A percentile compares a stretch with the other conserved stretches of the same genome.
Evolutionary conservation across 2,113 vertebrate genomes (phyloP).

Genomic region (Panthera tigris): DNA sequence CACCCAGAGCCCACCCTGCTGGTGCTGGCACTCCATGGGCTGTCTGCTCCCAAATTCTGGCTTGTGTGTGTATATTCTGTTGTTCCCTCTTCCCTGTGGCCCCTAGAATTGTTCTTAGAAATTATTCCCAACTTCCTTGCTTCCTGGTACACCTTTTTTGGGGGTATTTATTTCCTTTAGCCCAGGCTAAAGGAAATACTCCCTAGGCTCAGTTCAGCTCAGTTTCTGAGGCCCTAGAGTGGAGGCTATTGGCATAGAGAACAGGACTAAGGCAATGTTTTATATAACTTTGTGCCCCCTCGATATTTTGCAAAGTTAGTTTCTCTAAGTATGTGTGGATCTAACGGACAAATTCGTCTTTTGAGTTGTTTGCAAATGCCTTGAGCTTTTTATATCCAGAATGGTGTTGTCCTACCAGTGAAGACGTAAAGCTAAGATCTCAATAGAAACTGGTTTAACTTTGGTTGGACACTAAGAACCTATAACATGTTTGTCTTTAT

Average conservation of each 20-base stretch:
- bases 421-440: not conserved
- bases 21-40: not conserved
- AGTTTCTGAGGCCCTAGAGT: not conserved
- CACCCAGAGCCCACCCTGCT: not conserved
- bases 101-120: not conserved
- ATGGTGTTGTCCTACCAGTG: not conserved
- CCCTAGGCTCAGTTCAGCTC: not conserved
- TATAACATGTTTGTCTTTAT: slow-evolving; percentile 12
- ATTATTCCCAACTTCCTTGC: not conserved
- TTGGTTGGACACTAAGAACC: not conserved
- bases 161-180: not conserved
- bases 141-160: not conserved
- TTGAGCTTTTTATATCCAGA: not conserved
- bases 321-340: not conserved
- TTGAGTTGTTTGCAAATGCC: not conserved
- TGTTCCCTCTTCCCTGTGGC: not conserved
- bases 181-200: not conserved
- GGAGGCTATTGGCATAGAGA: not conserved
- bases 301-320: not conserved
- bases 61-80: not conserved
- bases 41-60: not conserved
- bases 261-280: not conserved
- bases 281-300: not conserved
- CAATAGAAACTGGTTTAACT: slow-evolving; percentile 18
- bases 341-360: not conserved